phyloP scores from a whole-genome alignment of 1,140 invertebrate genomes.

The Hestina assimilis region DNA sequence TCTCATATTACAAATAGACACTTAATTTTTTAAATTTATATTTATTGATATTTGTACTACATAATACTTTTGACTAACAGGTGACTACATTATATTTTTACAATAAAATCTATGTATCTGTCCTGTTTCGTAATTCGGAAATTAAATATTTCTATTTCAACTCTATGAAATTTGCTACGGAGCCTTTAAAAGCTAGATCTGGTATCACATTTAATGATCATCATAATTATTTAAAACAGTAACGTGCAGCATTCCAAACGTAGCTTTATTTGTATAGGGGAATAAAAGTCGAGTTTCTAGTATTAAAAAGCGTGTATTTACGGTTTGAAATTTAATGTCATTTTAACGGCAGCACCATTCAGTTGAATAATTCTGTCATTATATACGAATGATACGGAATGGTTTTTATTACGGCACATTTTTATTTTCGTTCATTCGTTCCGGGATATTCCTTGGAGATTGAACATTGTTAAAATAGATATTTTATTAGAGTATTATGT shows the following conservation, averaged over 20 bases:
- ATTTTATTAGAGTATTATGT: neutral
- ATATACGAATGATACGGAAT: slow-evolving; percentile 32
- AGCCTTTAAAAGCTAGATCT: neutral
- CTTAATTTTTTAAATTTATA: too few relatives aligned
- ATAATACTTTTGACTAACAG: too few relatives aligned
- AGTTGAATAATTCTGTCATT: slow-evolving; percentile 37
- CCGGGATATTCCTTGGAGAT: slow-evolving; percentile 11
- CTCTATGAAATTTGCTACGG: neutral
- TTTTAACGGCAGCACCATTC: slow-evolving; percentile 38
- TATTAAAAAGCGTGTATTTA: slow-evolving; percentile 39
- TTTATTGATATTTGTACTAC: too few relatives aligned
- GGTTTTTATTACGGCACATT: slow-evolving; percentile 34
- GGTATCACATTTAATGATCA: neutral
- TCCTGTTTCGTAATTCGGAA: too few relatives aligned
- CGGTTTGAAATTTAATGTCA: slow-evolving; percentile 37
- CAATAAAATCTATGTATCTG: too few relatives aligned
- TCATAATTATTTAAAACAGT: neutral
- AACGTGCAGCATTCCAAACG: neutral
- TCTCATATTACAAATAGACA: too few relatives aligned
- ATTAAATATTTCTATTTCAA: neutral
- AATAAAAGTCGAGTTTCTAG: slow-evolving; percentile 5
- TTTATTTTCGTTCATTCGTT: slow-evolving; percentile 26
- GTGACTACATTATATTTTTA: too few relatives aligned
- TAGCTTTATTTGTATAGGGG: neutral
- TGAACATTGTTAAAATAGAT: slow-evolving; percentile 5